Base-by-base conservation (phyloP, 2,888 invertebrate genomes). In the Ectemnius cavifrons region DNA sequence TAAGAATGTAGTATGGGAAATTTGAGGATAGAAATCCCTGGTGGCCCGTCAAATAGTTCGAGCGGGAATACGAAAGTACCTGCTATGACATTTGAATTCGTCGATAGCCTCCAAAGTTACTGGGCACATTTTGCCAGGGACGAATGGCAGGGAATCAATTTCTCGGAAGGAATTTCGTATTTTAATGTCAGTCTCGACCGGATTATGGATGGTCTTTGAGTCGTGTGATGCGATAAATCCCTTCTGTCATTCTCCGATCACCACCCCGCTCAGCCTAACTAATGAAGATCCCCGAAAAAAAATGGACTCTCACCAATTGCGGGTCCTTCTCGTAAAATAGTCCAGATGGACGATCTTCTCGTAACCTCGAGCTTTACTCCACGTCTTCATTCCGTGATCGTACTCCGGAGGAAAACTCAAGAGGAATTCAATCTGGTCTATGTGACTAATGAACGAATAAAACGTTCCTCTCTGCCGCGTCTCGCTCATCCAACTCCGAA, bases 371-470 rank as follows among this genome's bases (percentile, higher is more conserved):
- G 2, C 63, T 64, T 16, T 47, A 18, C 46, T 57, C 28, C 23
- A 18, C 60, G 61, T 65, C 64, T 61, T 27, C 63, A 70, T 68
- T 65, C 67, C 76, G 61, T 58, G 73, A 73, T 72, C 67, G 67
- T 66, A 63, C 65, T 75, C 64, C 4, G 45, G 57, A 75, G 71
- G 73, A 77, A 71, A 76, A 72, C 78, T 76, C 72, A 63, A 79
- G 81, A 81, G 81, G 81, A 82, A 87, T 88, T 87, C 87, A 88
- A 88, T 87, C 84, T 84, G 83, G 80, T 77, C 83, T 85, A 85
- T 83, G 87, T 89, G 87, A 88, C 88, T 89, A 89, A 89, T 88
- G 87, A 89, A 89, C 82, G 86, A 86, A 88, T 89, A 86, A 87
- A 88, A 86, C 81, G 74, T 75, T 75, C 74, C 80, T 67, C 77